Evolutionary conservation across 2,888 invertebrate species (phyloP).

Genomic region (Macrosiphum euphorbiae): DNA sequence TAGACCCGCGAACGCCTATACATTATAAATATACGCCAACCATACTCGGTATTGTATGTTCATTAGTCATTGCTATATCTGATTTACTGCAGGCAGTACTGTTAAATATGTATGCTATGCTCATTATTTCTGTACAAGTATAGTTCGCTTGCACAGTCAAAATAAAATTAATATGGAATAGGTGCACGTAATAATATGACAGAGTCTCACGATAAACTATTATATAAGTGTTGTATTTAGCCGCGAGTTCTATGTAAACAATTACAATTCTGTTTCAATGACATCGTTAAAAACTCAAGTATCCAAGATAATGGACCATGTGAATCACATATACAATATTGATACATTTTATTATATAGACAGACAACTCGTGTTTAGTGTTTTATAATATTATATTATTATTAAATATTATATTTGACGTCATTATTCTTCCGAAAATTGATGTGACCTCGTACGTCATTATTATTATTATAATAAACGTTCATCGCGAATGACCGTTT

Average conservation of each 20-base stretch:
- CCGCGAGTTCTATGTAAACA: not conserved
- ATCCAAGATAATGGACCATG: not conserved
- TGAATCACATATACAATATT: not conserved
- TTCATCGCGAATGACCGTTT: not conserved
- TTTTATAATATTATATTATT: not conserved
- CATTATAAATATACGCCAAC: not conserved
- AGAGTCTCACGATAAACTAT: not conserved
- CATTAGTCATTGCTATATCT: not conserved
- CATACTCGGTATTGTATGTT: not conserved
- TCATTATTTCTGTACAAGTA: not conserved
- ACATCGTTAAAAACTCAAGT: not conserved
- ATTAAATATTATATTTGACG: not conserved
- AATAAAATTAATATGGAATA: not conserved
- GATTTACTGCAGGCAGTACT: not conserved
- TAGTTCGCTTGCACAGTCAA: not conserved
- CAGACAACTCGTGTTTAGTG: not conserved
- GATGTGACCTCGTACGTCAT: not conserved
- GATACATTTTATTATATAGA: not conserved
- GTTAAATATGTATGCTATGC: constrained; percentile 18
- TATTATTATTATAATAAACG: not conserved
- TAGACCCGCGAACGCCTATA: not conserved
- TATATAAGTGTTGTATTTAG: not conserved
- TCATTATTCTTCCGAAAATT: constrained; percentile 20
- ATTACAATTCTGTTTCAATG: not conserved
- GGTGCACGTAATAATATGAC: not conserved